Percentiles rank a stretch among this genome's conserved stretches.
Evolutionary conservation across 1,140 invertebrate genomes (phyloP).

Genomic region (Heterodera carotae): DNA sequence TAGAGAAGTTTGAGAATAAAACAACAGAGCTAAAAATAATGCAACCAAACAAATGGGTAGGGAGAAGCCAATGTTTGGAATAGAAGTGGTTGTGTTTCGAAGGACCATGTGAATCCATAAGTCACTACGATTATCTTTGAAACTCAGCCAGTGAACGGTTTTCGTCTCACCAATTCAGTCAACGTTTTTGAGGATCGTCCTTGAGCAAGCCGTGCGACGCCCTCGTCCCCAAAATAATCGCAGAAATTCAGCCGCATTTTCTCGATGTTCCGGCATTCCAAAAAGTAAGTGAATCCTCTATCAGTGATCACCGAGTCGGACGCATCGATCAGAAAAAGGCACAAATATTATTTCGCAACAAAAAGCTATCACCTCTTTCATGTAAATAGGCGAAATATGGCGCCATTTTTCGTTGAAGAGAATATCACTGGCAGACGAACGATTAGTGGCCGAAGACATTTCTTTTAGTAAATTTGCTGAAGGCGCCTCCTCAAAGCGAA

Average conservation of each 20-base stretch:
- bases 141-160: no score
- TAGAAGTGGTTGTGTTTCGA: no score
- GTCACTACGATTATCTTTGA: no score
- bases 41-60: no score
- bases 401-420: constrained; percentile 40
- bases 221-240: constrained; percentile 60
- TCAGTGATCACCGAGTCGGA: constrained; percentile 59
- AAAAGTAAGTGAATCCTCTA: constrained; percentile 59
- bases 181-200: constrained; percentile 50
- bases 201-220: constrained; percentile 44
- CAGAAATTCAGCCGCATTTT: constrained; percentile 61
- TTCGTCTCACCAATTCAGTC: constrained; percentile 49
- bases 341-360: not conserved
- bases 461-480: constrained; percentile 27
- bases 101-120: no score
- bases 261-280: constrained; percentile 49
- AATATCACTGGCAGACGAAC: constrained; percentile 10
- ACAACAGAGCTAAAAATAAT: no score
- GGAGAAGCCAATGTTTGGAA: no score
- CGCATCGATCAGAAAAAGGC: constrained; percentile 48
- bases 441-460: not conserved
- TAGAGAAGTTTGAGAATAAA: no score
- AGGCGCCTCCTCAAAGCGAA: constrained; percentile 16
- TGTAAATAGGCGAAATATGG: constrained; percentile 48
- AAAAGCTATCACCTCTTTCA: constrained; percentile 28